Conservation (phyloP, 2,797 vertebrate species). For the Gymnocypris eckloni region DNA sequence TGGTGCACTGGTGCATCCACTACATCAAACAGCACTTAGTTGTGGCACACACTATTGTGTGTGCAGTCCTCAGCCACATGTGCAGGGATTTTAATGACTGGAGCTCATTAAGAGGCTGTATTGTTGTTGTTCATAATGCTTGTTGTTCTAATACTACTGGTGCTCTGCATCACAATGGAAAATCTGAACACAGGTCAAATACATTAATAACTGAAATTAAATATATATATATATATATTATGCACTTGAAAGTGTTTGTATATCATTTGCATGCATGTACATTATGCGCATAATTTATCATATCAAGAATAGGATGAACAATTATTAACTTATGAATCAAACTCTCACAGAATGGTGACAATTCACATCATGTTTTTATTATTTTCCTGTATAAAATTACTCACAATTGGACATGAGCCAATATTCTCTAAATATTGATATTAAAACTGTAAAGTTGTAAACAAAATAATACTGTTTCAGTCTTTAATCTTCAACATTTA, state of each 20-base stretch:
- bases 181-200: neutral
- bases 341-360: neutral
- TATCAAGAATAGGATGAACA: neutral
- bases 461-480: too few species aligned
- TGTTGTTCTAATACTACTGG: neutral
- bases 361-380: neutral
- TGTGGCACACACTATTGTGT: slow-evolving; percentile 23
- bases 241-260: neutral
- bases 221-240: neutral
- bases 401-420: neutral
- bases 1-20: slow-evolving; percentile 38
- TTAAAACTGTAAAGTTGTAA: too few species aligned
- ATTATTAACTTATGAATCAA: neutral
- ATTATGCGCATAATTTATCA: neutral
- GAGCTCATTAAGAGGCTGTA: neutral
- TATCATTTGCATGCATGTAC: neutral
- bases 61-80: slow-evolving; percentile 46
- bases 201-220: neutral
- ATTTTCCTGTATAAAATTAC: neutral
- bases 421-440: too few species aligned
- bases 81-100: neutral
- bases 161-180: neutral
- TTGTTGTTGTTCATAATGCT: neutral
- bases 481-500: too few species aligned
- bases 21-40: neutral